Evolutionary conservation across 2,113 vertebrate species (phyloP).

Genomic region (Gila orcuttii): DNA sequence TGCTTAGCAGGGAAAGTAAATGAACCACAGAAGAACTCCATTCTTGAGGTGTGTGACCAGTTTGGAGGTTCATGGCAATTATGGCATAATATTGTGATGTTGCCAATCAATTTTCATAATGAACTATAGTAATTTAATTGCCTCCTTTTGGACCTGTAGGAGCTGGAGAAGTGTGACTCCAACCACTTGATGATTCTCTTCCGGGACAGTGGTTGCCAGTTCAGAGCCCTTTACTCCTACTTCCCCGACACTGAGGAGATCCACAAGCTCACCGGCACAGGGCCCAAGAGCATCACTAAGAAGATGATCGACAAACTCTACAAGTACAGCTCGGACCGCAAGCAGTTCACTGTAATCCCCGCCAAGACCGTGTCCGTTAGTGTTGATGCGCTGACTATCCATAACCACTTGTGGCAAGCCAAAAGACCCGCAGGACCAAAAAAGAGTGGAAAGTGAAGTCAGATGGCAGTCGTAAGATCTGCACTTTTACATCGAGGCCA

Average conservation of each 20-base stretch:
- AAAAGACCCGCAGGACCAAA: constrained; percentile 85
- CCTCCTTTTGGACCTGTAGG: constrained; percentile 65
- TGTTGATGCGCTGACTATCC: constrained; percentile 88
- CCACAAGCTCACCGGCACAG: constrained; percentile 83
- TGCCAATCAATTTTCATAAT: neutral
- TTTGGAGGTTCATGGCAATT: neutral
- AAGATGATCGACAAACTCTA: constrained; percentile 91
- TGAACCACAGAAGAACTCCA: constrained; percentile 83
- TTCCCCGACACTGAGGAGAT: constrained; percentile 85
- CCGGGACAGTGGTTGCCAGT: constrained; percentile 87
- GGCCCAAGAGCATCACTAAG: constrained; percentile 85
- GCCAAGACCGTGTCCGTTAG: constrained; percentile 91
- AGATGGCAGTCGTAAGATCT: neutral
- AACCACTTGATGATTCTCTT: constrained; percentile 91
- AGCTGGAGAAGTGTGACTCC: constrained; percentile 86
- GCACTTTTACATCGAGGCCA: constrained; percentile 52
- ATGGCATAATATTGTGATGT: neutral
- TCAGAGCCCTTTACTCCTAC: constrained; percentile 86
- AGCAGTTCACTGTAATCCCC: constrained; percentile 87
- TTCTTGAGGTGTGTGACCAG: constrained; percentile 77
- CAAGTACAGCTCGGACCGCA: constrained; percentile 90
- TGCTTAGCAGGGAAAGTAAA: constrained; percentile 89
- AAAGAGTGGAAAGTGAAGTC: constrained; percentile 77
- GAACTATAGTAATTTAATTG: neutral
- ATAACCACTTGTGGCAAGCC: constrained; percentile 88